Evolutionary conservation across 2,888 invertebrate species (phyloP), one percentile per base, ranked within the genome.

Genomic region (Horisme vitalbata): DNA sequence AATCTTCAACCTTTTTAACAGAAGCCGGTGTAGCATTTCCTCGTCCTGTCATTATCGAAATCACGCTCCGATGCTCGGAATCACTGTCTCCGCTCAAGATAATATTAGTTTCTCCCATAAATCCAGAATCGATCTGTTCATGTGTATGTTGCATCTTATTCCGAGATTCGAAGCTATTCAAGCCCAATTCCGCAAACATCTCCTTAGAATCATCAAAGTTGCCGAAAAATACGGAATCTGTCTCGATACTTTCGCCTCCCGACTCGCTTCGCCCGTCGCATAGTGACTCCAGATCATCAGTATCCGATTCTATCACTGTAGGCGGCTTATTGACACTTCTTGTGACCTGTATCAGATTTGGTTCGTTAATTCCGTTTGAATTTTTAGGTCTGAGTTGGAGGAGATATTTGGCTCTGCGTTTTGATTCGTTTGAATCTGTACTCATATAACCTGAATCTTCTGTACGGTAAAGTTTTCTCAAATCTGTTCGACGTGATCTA

Each of bases 361-460:
- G 64, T 49, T 81, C 80, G 9, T 71, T 68, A 15, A 75, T 26
- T 2, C 5, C 52, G 21, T 30, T 43, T 4, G 65, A 32, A 6
- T 72, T 58, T 57, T 79, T 84, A 4, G 87, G 83, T 59, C 74
- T 81, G 12, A 87, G 57, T 55, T 90, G 90, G 76, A 88, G 75
- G 47, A 88, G 69, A 57, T 84, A 89, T 54, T 82, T 84, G 6
- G 88, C 85, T 63, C 84, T 80, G 26, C 85, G 79, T 62, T 88
- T 90, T 0, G 92, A 92, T 62, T 93, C 93, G 45, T 91, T 92
- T 1, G 95, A 96, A 69, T 96, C 96, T 0, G 95, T 95, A 69
- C 96, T 96, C 63, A 96, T 91, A 64, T 96, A 96, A 0, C 96
- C 96, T 6, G 96, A 95, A 74, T 96, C 96, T 76, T 93, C 93